These are phyloP conservation scores for Neoitamus cyanurus DNA, from an alignment of 2,888 invertebrate species.

Conservation along the genomic window DNA sequence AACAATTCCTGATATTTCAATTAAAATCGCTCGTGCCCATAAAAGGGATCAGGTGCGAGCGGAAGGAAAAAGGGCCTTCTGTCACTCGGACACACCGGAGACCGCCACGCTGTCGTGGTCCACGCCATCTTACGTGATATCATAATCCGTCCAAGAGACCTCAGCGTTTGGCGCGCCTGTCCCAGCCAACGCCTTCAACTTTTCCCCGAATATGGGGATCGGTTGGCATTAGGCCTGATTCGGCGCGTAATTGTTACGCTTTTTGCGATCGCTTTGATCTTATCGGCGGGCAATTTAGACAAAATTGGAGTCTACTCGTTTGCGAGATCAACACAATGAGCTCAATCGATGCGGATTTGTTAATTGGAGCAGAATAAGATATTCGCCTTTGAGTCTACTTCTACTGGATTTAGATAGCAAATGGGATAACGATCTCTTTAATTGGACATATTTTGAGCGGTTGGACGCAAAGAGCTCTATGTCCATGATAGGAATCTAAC, in stretches of 20 bases:
- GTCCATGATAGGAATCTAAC: not conserved
- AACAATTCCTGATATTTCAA: conserved; percentile 22
- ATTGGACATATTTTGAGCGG: not conserved
- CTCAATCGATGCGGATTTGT: not conserved
- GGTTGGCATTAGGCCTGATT: not conserved
- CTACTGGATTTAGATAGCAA: not conserved
- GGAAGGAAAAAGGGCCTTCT: not conserved
- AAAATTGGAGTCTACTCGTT: not conserved
- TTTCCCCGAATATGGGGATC: not conserved
- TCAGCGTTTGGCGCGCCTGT: not conserved
- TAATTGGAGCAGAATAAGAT: conserved; percentile 21
- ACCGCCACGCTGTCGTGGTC: not conserved
- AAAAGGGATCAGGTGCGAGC: not conserved
- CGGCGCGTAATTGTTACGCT: conserved; percentile 12
- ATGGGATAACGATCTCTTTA: not conserved
- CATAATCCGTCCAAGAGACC: not conserved
- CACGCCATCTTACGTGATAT: not conserved
- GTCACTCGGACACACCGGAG: not conserved
- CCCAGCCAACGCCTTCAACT: conserved; percentile 8
- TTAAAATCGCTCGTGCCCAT: conserved; percentile 2
- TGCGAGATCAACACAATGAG: not conserved
- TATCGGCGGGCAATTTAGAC: not conserved
- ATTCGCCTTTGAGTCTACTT: not conserved
- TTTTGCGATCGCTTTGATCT: conserved; percentile 6
- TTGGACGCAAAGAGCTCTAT: not conserved